Base-by-base conservation (phyloP, 2,113 vertebrate species). In the Hystrix brachyura region DNA sequence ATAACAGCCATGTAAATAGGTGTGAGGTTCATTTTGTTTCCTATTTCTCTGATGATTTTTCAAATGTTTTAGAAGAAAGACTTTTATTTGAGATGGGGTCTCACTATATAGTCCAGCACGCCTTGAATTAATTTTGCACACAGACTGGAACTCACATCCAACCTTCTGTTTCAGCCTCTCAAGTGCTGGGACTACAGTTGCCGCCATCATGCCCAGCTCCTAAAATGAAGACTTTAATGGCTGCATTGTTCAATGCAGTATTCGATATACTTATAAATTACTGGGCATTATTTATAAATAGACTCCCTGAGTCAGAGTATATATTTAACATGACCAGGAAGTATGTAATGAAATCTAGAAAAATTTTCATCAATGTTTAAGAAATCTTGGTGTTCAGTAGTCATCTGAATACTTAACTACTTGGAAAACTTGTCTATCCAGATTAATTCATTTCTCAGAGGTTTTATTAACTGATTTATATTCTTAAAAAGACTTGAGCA, bases 61-160 rank as follows among this genome's bases (percentile, higher is more conserved):
- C 48, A 89, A 72, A 94, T 83, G 94, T 67, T 89, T 85, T 67
- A 90, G 64, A 81, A 86, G 69, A 13, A 80, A 89, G 72, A 46
- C 14, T 87, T 78, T 34, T 34, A 17, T 34, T 64, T 64, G 64
- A 65, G 34, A 69, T 5, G n/a, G 34, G 25, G 12, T n/a, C 17
- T 69, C 67, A 69, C 67, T 69, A n/a, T 67, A 34, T 69, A 69
- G 72, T 27, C 29, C 46, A 17, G 27, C 25, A 27, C 6, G 25
- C 25, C 74, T 32, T 51, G 27, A 38, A 38, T 2, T 38, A 38
- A 38, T 38, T 38, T 38, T 38, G 38, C 38, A 38, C 38, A 38
- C 38, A 38, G 38, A 38, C 38, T 38, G 38, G 38, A 38, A 38
- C 38, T 38, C 38, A 38, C 38, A 38, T 38, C 38, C 38, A 38